A percentile compares a stretch with the other conserved stretches of the same genome.
These are phyloP conservation scores for Gouania willdenowi DNA, from an alignment of 2,797 vertebrate species.

Conservation along the genomic window DNA sequence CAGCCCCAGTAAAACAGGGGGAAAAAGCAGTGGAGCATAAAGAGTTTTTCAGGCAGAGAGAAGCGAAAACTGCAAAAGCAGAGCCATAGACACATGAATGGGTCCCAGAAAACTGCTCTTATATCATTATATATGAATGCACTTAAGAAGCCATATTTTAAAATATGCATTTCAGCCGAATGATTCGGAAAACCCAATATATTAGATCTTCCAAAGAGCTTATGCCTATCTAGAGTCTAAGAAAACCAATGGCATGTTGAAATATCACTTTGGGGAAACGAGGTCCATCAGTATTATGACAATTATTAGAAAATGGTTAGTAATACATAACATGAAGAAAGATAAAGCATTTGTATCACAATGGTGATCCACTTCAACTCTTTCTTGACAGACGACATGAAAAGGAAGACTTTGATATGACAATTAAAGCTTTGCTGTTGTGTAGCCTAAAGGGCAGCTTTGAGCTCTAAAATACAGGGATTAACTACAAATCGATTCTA, in stretches of 20 bases:
- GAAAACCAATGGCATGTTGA: too few species aligned
- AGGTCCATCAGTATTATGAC: slow-evolving; percentile 36
- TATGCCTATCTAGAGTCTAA: slow-evolving; percentile 50
- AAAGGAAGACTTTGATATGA: slow-evolving; percentile 24
- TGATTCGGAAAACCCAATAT: slow-evolving; percentile 30
- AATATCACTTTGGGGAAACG: slow-evolving; percentile 24
- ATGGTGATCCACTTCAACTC: slow-evolving; percentile 20
- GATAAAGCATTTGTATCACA: slow-evolving; percentile 27
- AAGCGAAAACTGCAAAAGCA: slow-evolving; percentile 21
- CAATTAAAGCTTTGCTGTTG: slow-evolving; percentile 20
- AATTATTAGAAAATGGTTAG: slow-evolving; percentile 23
- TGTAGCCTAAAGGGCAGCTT: slow-evolving; percentile 48
- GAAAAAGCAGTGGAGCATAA: slow-evolving; percentile 19
- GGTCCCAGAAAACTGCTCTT: slow-evolving; percentile 10
- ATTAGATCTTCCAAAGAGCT: slow-evolving; percentile 14
- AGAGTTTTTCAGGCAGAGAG: slow-evolving; percentile 26
- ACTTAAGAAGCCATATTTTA: slow-evolving; percentile 15
- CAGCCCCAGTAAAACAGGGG: slow-evolving; percentile 33
- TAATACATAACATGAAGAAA: slow-evolving; percentile 26
- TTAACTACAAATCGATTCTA: slow-evolving; percentile 47
- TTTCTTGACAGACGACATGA: slow-evolving; percentile 21
- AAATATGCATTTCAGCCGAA: slow-evolving; percentile 19
- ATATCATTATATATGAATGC: slow-evolving; percentile 5
- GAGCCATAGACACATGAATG: slow-evolving; percentile 16
- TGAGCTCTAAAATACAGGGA: slow-evolving; percentile 50